Evolutionary conservation across 2,888 invertebrate species (phyloP).

Genomic region (Caenorhabditis sp.): DNA sequence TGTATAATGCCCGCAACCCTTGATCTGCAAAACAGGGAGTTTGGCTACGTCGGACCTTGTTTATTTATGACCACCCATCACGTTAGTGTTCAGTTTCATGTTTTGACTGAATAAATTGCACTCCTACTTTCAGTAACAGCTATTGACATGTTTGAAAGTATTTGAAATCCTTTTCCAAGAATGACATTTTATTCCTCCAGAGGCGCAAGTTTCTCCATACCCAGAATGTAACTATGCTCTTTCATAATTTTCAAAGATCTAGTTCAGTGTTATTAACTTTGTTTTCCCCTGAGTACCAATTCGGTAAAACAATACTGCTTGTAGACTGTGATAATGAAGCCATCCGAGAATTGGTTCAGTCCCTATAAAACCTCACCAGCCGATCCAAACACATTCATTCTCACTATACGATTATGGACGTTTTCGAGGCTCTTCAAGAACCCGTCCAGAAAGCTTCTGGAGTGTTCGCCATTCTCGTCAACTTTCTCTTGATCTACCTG

Average conservation of each 20-base stretch:
- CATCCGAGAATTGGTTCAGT: not conserved
- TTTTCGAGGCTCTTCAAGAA: constrained; percentile 3
- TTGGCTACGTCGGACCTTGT: too few relatives aligned
- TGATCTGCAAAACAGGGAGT: too few relatives aligned
- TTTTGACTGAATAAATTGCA: too few relatives aligned
- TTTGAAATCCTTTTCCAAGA: too few relatives aligned
- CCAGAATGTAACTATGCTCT: too few relatives aligned
- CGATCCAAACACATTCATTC: not conserved
- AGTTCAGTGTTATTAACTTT: not conserved
- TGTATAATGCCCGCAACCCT: too few relatives aligned
- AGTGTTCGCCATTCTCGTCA: constrained; percentile 8
- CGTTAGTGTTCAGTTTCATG: too few relatives aligned
- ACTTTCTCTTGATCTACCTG: not conserved
- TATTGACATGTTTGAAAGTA: too few relatives aligned
- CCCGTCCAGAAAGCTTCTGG: constrained; percentile 16
- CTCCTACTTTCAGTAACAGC: too few relatives aligned
- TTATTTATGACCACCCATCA: too few relatives aligned
- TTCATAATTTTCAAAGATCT: not conserved
- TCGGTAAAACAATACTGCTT: not conserved
- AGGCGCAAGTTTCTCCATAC: too few relatives aligned
- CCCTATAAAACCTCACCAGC: not conserved
- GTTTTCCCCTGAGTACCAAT: not conserved
- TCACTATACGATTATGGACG: constrained; percentile 2
- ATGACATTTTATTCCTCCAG: too few relatives aligned
- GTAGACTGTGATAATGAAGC: not conserved